phyloP scores from a whole-genome alignment of 2,888 invertebrate genomes.

The Elegia similella region DNA sequence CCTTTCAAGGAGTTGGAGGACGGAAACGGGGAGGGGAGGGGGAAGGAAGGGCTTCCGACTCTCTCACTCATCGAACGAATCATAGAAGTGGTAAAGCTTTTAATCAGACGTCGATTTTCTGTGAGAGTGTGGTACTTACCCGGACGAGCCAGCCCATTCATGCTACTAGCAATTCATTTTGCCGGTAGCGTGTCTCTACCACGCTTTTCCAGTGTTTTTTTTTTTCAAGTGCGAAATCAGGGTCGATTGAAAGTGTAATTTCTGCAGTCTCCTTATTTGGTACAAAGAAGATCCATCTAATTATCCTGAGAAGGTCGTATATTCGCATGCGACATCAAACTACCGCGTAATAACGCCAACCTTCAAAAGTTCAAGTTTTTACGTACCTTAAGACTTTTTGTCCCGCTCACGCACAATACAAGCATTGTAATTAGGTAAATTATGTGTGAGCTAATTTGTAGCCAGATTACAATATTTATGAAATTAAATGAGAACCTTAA shows the following conservation, averaged over 20 bases:
- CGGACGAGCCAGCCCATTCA: too few relatives aligned
- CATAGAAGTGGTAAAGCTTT: too few relatives aligned
- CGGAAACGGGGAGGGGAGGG: too few relatives aligned
- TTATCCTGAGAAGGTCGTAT: conserved; percentile 12
- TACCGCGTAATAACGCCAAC: conserved; percentile 12
- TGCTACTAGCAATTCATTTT: too few relatives aligned
- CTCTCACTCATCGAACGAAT: too few relatives aligned
- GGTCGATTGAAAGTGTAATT: too few relatives aligned
- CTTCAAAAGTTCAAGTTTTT: conserved; percentile 11
- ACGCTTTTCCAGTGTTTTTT: neutral
- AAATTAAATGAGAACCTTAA: neutral
- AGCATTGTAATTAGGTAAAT: conserved; percentile 8
- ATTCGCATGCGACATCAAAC: conserved; percentile 14
- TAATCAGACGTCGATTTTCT: too few relatives aligned
- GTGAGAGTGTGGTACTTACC: too few relatives aligned
- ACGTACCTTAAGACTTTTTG: neutral
- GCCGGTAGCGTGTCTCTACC: too few relatives aligned
- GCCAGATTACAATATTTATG: neutral
- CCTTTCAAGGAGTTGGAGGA: too few relatives aligned
- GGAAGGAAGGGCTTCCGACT: too few relatives aligned
- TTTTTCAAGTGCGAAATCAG: too few relatives aligned
- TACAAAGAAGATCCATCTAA: conserved; percentile 9
- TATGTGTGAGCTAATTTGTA: conserved; percentile 10
- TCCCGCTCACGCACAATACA: conserved; percentile 6
- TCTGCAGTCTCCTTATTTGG: neutral